phyloP scores from a whole-genome alignment of 1,140 invertebrate genomes.

The Hesperophylax magnus region DNA sequence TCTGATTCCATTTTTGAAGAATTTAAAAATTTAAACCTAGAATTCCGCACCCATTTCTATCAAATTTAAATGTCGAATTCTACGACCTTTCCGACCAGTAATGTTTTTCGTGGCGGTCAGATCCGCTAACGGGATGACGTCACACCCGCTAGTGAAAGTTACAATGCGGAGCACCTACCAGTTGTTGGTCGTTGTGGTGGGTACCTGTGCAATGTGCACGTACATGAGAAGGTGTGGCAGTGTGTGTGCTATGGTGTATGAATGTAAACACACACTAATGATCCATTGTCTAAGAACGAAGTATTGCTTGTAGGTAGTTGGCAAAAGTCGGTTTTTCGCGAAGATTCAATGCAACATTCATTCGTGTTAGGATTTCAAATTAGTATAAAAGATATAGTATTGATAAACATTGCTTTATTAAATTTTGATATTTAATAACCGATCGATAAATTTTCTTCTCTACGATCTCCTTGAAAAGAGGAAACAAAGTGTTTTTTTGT shows the following conservation, averaged over 20 bases:
- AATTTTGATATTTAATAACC: no score
- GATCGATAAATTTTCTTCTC: no score
- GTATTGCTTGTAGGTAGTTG: neutral
- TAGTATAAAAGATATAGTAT: no score
- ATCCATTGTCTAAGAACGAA: conserved; percentile 8
- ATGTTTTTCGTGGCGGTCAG: conserved; percentile 12
- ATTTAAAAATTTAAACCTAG: neutral
- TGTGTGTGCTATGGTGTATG: neutral
- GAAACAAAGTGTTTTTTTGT: no score
- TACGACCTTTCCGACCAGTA: conserved; percentile 4
- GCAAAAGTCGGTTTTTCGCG: no score
- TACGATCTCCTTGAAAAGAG: no score
- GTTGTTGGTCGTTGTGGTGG: no score
- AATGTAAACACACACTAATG: conserved; percentile 5
- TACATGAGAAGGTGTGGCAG: neutral
- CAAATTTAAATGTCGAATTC: no score
- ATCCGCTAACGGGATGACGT: neutral
- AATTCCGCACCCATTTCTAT: neutral
- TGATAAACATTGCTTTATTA: no score
- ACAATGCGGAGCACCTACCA: neutral
- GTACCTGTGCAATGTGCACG: neutral
- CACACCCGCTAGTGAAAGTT: conserved; percentile 22
- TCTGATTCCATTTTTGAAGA: neutral
- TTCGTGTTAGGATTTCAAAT: no score
- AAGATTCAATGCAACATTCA: no score